A percentile compares a stretch with the other conserved stretches of the same genome.
These are phyloP conservation scores for Drosophila mimetica DNA, from an alignment of 2,888 invertebrate genomes.

Conservation along the genomic window DNA sequence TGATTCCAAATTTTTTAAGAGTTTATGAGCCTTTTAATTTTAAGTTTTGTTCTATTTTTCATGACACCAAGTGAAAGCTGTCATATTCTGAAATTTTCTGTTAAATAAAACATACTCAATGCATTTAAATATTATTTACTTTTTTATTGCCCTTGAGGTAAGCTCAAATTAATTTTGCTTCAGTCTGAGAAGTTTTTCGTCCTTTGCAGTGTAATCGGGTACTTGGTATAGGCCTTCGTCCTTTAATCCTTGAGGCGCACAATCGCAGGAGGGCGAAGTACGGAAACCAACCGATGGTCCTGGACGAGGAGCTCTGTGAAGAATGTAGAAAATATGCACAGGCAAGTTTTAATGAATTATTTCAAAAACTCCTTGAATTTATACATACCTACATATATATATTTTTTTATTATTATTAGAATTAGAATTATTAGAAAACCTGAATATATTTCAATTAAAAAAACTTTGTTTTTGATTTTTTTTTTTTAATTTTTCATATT, in stretches of 20 bases:
- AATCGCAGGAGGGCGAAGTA: conserved; percentile 1
- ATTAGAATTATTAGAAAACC: no score
- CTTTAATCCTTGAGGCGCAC: not conserved
- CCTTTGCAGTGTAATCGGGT: not conserved
- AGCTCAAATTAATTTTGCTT: not conserved
- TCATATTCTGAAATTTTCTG: not conserved
- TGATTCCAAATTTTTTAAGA: no score
- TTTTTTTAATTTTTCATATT: no score
- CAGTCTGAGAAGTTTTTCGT: not conserved
- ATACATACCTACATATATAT: no score
- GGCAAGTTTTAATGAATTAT: not conserved
- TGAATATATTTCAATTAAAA: no score
- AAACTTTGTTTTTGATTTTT: no score
- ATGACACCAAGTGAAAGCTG: not conserved
- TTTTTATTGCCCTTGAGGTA: conserved; percentile 1
- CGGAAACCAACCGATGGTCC: not conserved
- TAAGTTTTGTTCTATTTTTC: no score
- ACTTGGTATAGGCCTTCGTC: not conserved
- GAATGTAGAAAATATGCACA: not conserved
- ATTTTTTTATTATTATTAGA: no score
- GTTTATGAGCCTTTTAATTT: no score
- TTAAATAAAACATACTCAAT: not conserved
- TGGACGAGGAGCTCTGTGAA: not conserved
- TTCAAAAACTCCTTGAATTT: no score
- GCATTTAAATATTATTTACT: conserved; percentile 1